Percentiles rank a stretch among this genome's conserved stretches.
Conservation (phyloP, 1,140 invertebrate genomes). For the Helicorthomorpha holstii region DNA sequence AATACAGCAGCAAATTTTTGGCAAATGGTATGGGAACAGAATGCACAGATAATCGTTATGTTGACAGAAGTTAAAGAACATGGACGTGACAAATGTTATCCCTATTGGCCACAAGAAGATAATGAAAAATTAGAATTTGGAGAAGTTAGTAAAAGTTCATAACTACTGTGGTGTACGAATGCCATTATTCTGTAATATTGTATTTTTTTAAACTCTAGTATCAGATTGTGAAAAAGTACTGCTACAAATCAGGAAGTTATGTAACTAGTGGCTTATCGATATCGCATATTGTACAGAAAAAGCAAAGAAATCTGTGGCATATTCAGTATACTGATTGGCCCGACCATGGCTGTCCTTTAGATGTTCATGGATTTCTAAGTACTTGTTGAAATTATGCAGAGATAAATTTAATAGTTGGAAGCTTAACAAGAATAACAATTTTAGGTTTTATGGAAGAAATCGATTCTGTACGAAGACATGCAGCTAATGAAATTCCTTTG, state of each 20-base stretch:
- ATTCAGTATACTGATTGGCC: constrained; percentile 62
- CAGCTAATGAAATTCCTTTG: constrained; percentile 36
- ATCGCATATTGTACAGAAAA: constrained; percentile 18
- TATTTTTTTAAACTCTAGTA: constrained; percentile 6
- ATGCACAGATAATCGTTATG: constrained; percentile 58
- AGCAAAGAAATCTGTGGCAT: constrained; percentile 51
- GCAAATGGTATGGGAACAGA: constrained; percentile 73
- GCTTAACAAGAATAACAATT: not conserved
- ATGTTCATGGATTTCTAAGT: constrained; percentile 38
- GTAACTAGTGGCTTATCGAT: constrained; percentile 26
- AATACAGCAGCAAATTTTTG: constrained; percentile 49
- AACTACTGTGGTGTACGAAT: not conserved
- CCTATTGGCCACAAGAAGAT: constrained; percentile 37
- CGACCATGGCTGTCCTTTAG: constrained; percentile 44
- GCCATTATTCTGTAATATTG: constrained; percentile 1
- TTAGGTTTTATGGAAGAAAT: constrained; percentile 65
- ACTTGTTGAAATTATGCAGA: not conserved
- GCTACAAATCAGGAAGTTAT: constrained; percentile 27
- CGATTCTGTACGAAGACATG: constrained; percentile 55
- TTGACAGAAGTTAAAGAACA: constrained; percentile 37
- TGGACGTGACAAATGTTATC: constrained; percentile 26
- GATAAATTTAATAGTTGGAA: not conserved
- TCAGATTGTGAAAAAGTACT: constrained; percentile 19
- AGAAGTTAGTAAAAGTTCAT: constrained; percentile 24
- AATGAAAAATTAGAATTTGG: constrained; percentile 31